Evolutionary conservation across 2,888 invertebrate genomes (phyloP).

Genomic region (Cylloceria caligata): DNA sequence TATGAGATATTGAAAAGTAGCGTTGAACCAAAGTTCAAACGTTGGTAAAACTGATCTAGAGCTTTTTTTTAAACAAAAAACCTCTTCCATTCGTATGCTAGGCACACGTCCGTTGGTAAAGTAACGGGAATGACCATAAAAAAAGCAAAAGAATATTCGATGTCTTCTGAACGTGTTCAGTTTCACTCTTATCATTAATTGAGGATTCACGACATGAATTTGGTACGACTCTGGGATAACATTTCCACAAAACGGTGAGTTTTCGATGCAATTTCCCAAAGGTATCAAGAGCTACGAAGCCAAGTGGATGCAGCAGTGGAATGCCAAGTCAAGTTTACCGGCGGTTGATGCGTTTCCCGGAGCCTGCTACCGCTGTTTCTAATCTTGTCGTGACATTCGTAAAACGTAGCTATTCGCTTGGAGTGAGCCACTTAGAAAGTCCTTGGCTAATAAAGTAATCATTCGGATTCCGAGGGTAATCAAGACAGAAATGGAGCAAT

Average conservation of each 20-base stretch:
- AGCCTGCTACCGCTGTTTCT: background rate
- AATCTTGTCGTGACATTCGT: constrained; percentile 40
- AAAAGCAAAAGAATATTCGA: background rate
- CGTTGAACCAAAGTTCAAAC: no score
- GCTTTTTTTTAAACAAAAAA: no score
- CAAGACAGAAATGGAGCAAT: constrained; percentile 63
- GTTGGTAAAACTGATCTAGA: no score
- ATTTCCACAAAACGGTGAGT: background rate
- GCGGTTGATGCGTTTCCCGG: constrained; percentile 23
- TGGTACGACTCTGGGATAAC: constrained; percentile 18
- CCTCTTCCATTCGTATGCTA: no score
- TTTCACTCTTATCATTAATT: constrained; percentile 3
- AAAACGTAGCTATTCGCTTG: constrained; percentile 22
- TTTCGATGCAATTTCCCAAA: constrained; percentile 33
- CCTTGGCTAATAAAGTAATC: constrained; percentile 65
- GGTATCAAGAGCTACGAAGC: constrained; percentile 27
- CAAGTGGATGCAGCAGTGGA: constrained; percentile 26
- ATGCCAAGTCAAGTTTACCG: constrained; percentile 45
- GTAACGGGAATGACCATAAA: no score
- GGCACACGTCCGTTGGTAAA: no score
- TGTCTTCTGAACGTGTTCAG: background rate
- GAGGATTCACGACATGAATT: background rate
- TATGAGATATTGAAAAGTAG: no score
- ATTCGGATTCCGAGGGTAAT: constrained; percentile 61
- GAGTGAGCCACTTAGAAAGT: constrained; percentile 46